Evolutionary conservation across 2,797 vertebrate species (phyloP).

Genomic region (Enteromius argenteus): DNA sequence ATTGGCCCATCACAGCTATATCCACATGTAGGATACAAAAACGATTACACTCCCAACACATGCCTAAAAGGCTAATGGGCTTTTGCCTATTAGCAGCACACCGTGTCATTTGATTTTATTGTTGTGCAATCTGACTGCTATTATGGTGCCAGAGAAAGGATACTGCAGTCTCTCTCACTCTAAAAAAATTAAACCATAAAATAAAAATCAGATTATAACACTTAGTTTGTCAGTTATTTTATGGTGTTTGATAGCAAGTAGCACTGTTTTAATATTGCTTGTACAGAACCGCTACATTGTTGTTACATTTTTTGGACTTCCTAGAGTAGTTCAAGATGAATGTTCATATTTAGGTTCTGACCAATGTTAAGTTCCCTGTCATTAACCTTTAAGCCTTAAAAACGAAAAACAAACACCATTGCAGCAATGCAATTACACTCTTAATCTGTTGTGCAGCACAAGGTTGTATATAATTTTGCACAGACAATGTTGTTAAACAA

Average conservation of each 20-base stretch:
- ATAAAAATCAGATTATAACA: not conserved
- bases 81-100: constrained; percentile 5
- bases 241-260: not conserved
- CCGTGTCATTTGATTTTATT: constrained; percentile 6
- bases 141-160: not conserved
- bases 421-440: not conserved
- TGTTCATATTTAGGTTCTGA: not conserved
- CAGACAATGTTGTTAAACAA: not conserved
- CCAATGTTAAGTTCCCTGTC: not conserved
- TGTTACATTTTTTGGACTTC: not conserved
- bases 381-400: not conserved
- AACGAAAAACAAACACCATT: not conserved
- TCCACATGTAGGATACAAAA: constrained; percentile 18
- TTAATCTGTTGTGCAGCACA: not conserved
- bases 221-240: not conserved
- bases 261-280: not conserved
- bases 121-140: not conserved
- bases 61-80: not conserved
- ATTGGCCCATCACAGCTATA: constrained; percentile 28
- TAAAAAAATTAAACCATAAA: not conserved
- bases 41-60: not conserved
- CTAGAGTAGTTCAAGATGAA: too few relatives aligned
- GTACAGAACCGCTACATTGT: not conserved
- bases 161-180: not conserved
- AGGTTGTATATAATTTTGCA: not conserved